Conservation (phyloP, 2,888 invertebrate species). For the Apamea anceps region DNA sequence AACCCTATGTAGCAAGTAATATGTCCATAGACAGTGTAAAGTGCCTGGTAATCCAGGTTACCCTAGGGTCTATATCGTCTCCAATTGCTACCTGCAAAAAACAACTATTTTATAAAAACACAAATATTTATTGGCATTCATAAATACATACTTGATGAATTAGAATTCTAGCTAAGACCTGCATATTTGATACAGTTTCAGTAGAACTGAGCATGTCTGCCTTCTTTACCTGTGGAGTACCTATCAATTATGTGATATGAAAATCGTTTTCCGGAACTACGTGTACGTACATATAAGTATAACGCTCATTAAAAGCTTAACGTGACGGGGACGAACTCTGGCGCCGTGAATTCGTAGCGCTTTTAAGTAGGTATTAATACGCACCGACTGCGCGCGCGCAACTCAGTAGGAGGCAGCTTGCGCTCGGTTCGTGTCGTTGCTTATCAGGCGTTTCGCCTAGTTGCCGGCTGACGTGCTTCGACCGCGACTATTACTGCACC, state of each 20-base stretch:
- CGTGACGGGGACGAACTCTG: constrained; percentile 36
- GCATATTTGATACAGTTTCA: constrained; percentile 49
- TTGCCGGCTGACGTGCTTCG: constrained; percentile 75
- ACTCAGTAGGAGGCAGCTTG: constrained; percentile 84
- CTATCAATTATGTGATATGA: constrained; percentile 38
- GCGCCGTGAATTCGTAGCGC: constrained; percentile 54
- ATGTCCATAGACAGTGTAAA: neutral
- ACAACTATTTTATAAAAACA: neutral
- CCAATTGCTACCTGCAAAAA: neutral
- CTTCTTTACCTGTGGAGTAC: neutral
- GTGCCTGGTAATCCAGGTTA: neutral
- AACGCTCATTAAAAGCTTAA: constrained; percentile 52
- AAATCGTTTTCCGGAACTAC: constrained; percentile 57
- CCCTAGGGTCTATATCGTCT: neutral
- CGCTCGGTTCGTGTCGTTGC: constrained; percentile 81
- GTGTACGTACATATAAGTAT: constrained; percentile 22
- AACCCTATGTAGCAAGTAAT: neutral
- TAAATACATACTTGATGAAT: constrained; percentile 21
- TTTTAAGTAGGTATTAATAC: constrained; percentile 63
- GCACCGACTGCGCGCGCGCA: constrained; percentile 76
- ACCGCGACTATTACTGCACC: constrained; percentile 71
- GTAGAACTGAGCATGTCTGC: constrained; percentile 23
- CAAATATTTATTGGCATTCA: constrained; percentile 3
- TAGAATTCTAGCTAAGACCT: constrained; percentile 41
- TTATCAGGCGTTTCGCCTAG: constrained; percentile 80